Conservation (phyloP, 2,888 invertebrate species). For the Stenodema calcarata region DNA sequence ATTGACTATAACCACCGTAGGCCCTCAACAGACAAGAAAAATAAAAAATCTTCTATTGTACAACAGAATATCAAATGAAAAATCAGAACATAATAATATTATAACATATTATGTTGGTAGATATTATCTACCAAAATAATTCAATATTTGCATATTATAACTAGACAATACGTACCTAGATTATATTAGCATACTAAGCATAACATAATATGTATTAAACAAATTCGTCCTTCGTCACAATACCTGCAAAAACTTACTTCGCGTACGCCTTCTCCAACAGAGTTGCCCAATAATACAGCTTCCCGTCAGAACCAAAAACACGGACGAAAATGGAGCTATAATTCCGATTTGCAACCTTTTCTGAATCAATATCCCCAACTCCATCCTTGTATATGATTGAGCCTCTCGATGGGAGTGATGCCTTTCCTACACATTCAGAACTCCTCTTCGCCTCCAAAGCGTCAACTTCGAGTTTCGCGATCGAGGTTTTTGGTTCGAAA, state of each 20-base stretch:
- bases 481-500: neutral
- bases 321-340: neutral
- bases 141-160: no score
- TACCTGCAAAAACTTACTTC: no score
- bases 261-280: slow-evolving; percentile 28
- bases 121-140: no score
- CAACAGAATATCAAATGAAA: no score
- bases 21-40: neutral
- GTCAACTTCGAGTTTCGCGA: neutral
- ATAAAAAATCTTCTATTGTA: no score
- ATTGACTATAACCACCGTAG: slow-evolving; percentile 3
- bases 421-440: neutral
- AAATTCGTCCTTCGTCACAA: no score
- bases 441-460: neutral
- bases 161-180: no score
- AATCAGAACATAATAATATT: no score
- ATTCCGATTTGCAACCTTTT: neutral
- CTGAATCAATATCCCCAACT: neutral
- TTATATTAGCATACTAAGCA: no score
- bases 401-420: neutral
- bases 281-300: slow-evolving; percentile 7
- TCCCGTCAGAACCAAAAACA: neutral
- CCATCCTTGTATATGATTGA: neutral
- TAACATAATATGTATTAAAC: no score
- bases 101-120: no score